Base-by-base conservation (phyloP, 2,797 vertebrate genomes). In the Coccyzus lansbergi region DNA sequence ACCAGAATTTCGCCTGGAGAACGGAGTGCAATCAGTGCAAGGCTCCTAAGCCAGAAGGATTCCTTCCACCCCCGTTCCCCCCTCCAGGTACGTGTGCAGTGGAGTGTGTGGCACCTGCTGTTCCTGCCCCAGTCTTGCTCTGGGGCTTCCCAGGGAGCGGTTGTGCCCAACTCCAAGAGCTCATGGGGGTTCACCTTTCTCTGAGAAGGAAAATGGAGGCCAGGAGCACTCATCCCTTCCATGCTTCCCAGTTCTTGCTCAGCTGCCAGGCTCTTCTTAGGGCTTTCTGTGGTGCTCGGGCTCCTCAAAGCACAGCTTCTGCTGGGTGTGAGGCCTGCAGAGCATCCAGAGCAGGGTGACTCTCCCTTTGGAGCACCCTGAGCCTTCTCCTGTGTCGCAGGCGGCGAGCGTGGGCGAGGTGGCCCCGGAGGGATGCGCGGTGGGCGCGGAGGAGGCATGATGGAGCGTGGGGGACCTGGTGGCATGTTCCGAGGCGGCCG, bases 1-100 rank as follows among this genome's bases (percentile, higher is more conserved):
- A 99, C 98, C 99, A 99, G 97, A 99, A 99, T 97, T 99, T 99
- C 65, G 99, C 99, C 70, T 99, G 99, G 99, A 98, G 99, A 96
- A 99, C 98, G 53, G 99, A 99, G 93, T 99, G 99, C 95, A 99
- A 99, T 97, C 99, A 99, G 96, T 99, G 99, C 98, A 99, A 99
- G 97, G 99, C 99, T 38, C 99, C 99, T 3, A 99, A 99, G 96
- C 99, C 99, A 0, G 99, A 99, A 83, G 99, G 99, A 40, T 97
- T 99, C 53, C 98, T 98, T 36, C 98, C 98, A 0, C 99, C 99
- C 15, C 99, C 99, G 0, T 99, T 99, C 38, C 98, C 98, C 13
- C 98, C 99, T 42, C 98, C 98, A 76, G 99, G 98, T 99, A 97
- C 1, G 96, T 95, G 22, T 10, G 26, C 7, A 24, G 29, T 3